These are phyloP conservation scores for Diprion similis DNA, from an alignment of 1,140 invertebrate genomes.

Conservation along the genomic window DNA sequence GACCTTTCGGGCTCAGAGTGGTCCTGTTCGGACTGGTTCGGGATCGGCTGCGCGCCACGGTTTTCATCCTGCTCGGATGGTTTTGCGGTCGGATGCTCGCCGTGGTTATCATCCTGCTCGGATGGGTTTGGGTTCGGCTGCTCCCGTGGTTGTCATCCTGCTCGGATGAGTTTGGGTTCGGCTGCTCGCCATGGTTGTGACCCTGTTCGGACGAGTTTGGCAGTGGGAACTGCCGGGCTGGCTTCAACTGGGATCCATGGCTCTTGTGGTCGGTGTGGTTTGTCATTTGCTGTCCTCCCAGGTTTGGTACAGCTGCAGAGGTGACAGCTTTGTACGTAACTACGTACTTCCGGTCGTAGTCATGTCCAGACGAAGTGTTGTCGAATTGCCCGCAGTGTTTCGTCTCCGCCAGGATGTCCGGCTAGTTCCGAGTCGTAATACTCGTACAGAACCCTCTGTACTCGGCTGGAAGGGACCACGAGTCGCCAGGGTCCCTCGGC, in stretches of 20 bases:
- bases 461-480: constrained; percentile 12
- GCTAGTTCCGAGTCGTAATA: constrained; percentile 30
- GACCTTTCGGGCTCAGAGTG: background rate
- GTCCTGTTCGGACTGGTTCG: background rate
- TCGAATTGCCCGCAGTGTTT: constrained; percentile 29
- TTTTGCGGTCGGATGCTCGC: background rate
- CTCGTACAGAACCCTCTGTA: constrained; percentile 15
- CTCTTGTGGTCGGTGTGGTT: constrained; percentile 9
- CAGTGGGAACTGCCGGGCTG: background rate
- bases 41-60: background rate
- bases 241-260: background rate
- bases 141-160: background rate
- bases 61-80: background rate
- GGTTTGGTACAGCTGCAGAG: constrained; percentile 20
- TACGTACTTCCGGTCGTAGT: constrained; percentile 9
- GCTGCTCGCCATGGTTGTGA: background rate
- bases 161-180: background rate
- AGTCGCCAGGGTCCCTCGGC: constrained; percentile 10
- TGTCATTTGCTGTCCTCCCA: constrained; percentile 7
- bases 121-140: background rate
- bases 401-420: constrained; percentile 31
- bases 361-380: constrained; percentile 24
- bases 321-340: constrained; percentile 19
- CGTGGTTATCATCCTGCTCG: background rate
- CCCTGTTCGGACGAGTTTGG: background rate